Conservation (phyloP, 2,113 vertebrate genomes). For the Nibea coibor region DNA sequence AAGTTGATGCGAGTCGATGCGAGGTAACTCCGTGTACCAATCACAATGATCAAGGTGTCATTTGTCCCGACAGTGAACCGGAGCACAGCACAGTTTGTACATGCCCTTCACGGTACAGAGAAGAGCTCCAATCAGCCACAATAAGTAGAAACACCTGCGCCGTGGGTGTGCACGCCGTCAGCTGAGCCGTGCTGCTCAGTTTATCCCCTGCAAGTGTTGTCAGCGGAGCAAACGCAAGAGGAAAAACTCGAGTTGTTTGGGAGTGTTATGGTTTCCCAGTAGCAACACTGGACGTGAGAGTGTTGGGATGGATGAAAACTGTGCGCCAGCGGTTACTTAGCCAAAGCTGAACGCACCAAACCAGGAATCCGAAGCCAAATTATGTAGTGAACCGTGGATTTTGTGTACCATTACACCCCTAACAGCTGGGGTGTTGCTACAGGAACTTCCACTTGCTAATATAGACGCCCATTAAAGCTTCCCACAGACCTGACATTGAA, state of each 20-base stretch:
- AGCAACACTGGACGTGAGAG: neutral
- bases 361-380: neutral
- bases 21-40: neutral
- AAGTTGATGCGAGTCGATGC: neutral
- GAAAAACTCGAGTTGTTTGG: neutral
- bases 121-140: neutral
- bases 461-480: neutral
- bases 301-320: neutral
- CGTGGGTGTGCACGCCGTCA: no score
- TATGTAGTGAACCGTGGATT: neutral
- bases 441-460: neutral
- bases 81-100: neutral
- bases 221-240: accelerated
- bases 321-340: neutral
- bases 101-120: neutral
- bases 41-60: neutral
- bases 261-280: neutral
- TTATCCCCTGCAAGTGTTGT: neutral
- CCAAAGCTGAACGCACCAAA: neutral
- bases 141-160: constrained; percentile 19
- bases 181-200: neutral
- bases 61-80: neutral
- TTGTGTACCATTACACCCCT: neutral
- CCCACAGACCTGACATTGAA: neutral
- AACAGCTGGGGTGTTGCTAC: neutral